Evolutionary conservation across 2,113 vertebrate genomes (phyloP).

Genomic region (Solenodon paradoxus): DNA sequence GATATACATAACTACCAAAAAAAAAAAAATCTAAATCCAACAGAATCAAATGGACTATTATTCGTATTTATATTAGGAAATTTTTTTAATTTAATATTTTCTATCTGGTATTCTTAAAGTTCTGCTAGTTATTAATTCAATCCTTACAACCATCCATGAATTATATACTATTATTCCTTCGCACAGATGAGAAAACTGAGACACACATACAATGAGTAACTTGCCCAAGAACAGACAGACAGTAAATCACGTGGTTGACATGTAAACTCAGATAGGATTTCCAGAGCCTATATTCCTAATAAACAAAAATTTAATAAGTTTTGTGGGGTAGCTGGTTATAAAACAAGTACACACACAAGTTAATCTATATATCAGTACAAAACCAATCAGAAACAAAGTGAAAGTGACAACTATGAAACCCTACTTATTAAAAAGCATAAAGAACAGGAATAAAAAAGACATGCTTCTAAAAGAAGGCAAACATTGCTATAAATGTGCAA

Average conservation of each 20-base stretch:
- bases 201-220: background rate
- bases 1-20: background rate
- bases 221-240: background rate
- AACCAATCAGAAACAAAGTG: background rate
- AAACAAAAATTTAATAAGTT: background rate
- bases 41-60: background rate
- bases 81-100: background rate
- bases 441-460: background rate
- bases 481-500: background rate
- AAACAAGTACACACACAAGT: background rate
- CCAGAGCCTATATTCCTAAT: background rate
- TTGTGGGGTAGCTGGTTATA: background rate
- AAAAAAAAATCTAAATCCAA: background rate
- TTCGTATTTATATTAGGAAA: background rate
- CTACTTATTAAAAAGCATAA: slow-evolving; percentile 1
- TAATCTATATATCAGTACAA: background rate
- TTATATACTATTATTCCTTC: background rate
- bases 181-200: background rate
- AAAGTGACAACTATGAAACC: slow-evolving; percentile 7
- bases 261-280: background rate
- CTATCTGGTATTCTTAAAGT: background rate
- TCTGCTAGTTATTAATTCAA: background rate
- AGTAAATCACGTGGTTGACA: background rate
- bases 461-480: background rate
- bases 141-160: background rate